These are phyloP conservation scores for Leptopilina drosophilae DNA, from an alignment of 2,888 invertebrate genomes.

Conservation along the genomic window DNA sequence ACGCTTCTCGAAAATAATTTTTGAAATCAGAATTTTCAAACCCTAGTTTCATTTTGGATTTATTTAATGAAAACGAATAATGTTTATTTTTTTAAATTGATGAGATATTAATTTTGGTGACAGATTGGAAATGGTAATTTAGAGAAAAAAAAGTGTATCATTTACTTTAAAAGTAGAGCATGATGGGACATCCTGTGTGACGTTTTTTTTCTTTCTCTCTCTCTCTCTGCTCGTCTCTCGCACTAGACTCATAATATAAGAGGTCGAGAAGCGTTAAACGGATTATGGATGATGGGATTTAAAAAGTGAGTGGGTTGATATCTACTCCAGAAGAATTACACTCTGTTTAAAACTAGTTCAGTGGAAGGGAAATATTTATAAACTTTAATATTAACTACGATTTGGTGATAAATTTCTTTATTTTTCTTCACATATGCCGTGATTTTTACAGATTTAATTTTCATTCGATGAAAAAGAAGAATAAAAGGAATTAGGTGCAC, in stretches of 20 bases:
- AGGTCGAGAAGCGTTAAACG: slow-evolving; percentile 26
- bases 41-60: no score
- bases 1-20: no score
- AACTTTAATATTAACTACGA: not conserved
- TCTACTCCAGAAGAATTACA: slow-evolving; percentile 31
- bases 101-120: no score
- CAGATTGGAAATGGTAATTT: not conserved
- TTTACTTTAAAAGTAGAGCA: slow-evolving; percentile 4
- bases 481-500: no score
- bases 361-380: slow-evolving; percentile 17
- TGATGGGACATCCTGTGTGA: slow-evolving; percentile 33
- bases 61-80: no score
- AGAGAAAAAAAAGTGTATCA: not conserved
- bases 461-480: no score
- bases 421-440: no score
- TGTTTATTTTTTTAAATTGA: not conserved
- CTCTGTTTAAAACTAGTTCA: slow-evolving; percentile 19
- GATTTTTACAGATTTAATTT: no score
- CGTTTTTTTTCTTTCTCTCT: not conserved
- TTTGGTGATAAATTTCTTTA: not conserved
- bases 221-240: not conserved
- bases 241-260: not conserved
- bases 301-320: slow-evolving; percentile 39
- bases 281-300: slow-evolving; percentile 32
- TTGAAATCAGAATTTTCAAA: no score